Evolutionary conservation across 2,797 vertebrate genomes (phyloP).

Genomic region (Botia kubotai): DNA sequence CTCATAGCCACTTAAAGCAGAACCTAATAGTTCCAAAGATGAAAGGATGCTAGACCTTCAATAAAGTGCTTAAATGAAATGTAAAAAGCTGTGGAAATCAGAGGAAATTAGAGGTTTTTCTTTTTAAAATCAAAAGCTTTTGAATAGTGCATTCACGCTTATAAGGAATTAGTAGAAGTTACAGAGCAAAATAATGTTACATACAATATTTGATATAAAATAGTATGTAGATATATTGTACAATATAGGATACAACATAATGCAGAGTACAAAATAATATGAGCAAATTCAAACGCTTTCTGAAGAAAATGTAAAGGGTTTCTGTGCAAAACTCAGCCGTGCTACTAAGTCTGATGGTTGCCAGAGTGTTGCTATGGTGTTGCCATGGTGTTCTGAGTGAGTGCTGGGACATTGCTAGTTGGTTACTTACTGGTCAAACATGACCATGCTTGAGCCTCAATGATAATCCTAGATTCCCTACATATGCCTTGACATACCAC

Average conservation of each 20-base stretch:
- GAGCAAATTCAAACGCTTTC: no score
- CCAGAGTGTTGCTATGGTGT: background rate
- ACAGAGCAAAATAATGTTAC: background rate
- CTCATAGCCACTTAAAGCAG: background rate
- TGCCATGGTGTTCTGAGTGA: background rate
- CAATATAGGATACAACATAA: no score
- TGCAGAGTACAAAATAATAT: no score
- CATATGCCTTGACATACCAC: no score
- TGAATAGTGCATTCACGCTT: background rate
- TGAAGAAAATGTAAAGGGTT: background rate
- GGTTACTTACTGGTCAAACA: no score
- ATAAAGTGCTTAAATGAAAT: slow-evolving; percentile 3
- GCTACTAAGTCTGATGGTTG: no score
- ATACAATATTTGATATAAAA: background rate
- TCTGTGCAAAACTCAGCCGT: no score
- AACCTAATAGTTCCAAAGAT: background rate
- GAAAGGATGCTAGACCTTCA: background rate
- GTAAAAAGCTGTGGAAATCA: background rate
- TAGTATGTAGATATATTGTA: no score
- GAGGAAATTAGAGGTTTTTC: background rate
- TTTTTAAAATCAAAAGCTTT: background rate
- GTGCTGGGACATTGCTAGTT: no score
- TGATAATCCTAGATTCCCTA: no score
- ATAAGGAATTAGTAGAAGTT: background rate
- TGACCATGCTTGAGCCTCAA: no score